Percentiles rank a stretch among this genome's conserved stretches.
These are phyloP conservation scores for Ectropis crepuscularia DNA, from an alignment of 2,888 invertebrate genomes.

Conservation along the genomic window DNA sequence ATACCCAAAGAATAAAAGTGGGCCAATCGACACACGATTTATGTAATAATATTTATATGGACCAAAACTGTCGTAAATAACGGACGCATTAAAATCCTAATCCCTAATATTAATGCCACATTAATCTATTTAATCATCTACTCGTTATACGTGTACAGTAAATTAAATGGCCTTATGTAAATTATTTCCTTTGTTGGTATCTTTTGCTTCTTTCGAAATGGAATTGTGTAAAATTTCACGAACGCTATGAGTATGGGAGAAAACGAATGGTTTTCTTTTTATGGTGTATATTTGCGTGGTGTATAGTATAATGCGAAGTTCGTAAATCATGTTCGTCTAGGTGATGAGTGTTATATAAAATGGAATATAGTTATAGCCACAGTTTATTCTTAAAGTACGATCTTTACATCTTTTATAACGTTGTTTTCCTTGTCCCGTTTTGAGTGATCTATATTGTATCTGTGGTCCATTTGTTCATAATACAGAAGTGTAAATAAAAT, in stretches of 20 bases:
- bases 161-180: constrained; percentile 84
- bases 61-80: constrained; percentile 83
- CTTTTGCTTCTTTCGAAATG: constrained; percentile 73
- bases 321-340: constrained; percentile 70
- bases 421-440: constrained; percentile 65
- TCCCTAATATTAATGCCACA: constrained; percentile 78
- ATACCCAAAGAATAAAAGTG: constrained; percentile 61
- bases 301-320: constrained; percentile 65
- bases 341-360: constrained; percentile 74
- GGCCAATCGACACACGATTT: constrained; percentile 68
- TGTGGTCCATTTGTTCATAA: constrained; percentile 58
- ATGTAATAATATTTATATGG: constrained; percentile 83
- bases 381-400: constrained; percentile 58
- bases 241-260: constrained; percentile 58
- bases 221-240: constrained; percentile 57
- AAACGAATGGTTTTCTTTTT: constrained; percentile 56
- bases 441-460: constrained; percentile 64
- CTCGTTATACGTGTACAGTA: constrained; percentile 83
- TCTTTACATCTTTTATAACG: constrained; percentile 67
- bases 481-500: constrained; percentile 51
- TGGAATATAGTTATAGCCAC: constrained; percentile 69
- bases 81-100: constrained; percentile 80
- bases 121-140: constrained; percentile 82
- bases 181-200: constrained; percentile 75
- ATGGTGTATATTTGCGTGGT: constrained; percentile 66